Evolutionary conservation across 1,140 invertebrate species (phyloP), one percentile per base, ranked within the genome.

Genomic region (Macrosteles quadrilineatus): DNA sequence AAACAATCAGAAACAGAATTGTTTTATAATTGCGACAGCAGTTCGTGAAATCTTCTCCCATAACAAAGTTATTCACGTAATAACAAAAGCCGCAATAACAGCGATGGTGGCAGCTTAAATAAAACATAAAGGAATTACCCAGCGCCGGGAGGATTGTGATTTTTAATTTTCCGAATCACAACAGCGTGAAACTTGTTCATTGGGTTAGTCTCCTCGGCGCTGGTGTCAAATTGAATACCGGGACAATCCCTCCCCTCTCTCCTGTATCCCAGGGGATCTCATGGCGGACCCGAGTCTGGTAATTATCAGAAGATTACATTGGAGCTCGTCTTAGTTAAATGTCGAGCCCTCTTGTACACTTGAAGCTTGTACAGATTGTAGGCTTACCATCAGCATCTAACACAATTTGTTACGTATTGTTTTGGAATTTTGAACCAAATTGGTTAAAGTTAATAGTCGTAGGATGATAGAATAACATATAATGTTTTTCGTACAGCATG

Each of bases 111-210:
- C 32, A 25, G 55, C 55, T 59, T 59, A 59, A 59, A 59, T 59
- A 59, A 59, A 59, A 59, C 55, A 59, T 59, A 59, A 59, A 59
- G 55, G 23, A 25, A 59, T 59, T 59, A 59, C n/a, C 4, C 23
- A 25, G 40, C 32, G 31, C 23, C 12, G 59, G 36, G 3, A 17
- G 63, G 63, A 66, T 40, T 40, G 63, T 27, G 32, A 43, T 43
- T 66, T 66, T 66, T 66, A 66, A 66, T 66, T 66, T 66, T 66
- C 63, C 40, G 32, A 66, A 27, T 66, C 63, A 66, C 63, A 45
- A 45, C 21, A 66, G 63, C 63, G 63, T 66, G 63, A 66, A 66
- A 66, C 55, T 59, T 25, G 55, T 59, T 59, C 55, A 59, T 59
- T 59, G 21, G 55, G 55, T 59, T 59, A 50, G 47, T 50, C 47